Conservation (phyloP, 2,113 vertebrate species). For the Takifugu flavidus region DNA sequence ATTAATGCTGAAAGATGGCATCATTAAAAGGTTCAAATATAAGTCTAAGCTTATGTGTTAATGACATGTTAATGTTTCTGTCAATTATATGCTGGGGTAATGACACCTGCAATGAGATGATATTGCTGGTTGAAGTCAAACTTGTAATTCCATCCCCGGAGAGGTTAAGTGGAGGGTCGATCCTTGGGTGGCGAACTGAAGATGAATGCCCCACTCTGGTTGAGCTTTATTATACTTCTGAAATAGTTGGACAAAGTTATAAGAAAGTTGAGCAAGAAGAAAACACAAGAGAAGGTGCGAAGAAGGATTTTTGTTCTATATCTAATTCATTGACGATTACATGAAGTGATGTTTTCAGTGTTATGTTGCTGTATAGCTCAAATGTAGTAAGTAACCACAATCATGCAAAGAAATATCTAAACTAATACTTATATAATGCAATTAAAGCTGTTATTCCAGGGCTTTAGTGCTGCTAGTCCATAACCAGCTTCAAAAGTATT, state of each 20-base stretch:
- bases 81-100: slow-evolving; percentile 74
- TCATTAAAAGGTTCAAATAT: slow-evolving; percentile 79
- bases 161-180: slow-evolving; percentile 69
- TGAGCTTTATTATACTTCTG: slow-evolving; percentile 6
- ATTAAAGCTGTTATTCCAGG: no score
- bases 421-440: no score
- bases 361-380: no score
- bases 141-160: slow-evolving; percentile 61
- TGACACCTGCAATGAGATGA: slow-evolving; percentile 70
- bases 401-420: no score
- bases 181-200: slow-evolving; percentile 43
- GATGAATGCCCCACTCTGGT: slow-evolving; percentile 49
- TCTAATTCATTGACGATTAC: no score
- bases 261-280: slow-evolving; percentile 15
- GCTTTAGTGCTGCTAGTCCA: no score
- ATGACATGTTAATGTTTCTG: slow-evolving; percentile 79
- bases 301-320: background rate
- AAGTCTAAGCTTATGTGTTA: slow-evolving; percentile 78
- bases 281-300: background rate
- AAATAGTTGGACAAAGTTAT: slow-evolving; percentile 29
- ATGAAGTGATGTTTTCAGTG: no score
- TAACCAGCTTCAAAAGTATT: no score
- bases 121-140: slow-evolving; percentile 66
- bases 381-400: no score
- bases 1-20: slow-evolving; percentile 77